A percentile compares a stretch with the other conserved stretches of the same genome.
Conservation (phyloP, 2,797 vertebrate genomes). For the Coregonus sp. region DNA sequence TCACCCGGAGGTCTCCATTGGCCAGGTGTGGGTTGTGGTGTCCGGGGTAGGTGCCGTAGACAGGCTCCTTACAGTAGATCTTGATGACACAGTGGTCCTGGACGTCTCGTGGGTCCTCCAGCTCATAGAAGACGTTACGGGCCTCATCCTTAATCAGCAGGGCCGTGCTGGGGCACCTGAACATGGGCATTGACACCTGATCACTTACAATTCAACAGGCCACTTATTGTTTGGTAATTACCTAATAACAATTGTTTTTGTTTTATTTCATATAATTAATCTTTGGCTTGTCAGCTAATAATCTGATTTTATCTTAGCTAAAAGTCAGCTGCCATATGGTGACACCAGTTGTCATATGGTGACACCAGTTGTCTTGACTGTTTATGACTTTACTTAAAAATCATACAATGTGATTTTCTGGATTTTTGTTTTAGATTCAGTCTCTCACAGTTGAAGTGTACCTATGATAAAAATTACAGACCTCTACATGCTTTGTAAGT, state of each 20-base stretch:
- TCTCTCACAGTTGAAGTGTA: no score
- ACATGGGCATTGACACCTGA: background rate
- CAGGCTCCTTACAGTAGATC: constrained; percentile 94
- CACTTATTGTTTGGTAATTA: background rate
- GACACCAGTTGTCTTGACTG: no score
- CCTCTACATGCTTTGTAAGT: no score
- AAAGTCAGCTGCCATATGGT: background rate
- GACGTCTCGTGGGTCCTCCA: constrained; percentile 95
- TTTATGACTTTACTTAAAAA: no score
- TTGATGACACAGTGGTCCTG: constrained; percentile 97
- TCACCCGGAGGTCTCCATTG: constrained; percentile 94
- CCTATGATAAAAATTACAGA: no score
- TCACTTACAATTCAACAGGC: background rate
- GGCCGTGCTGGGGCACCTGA: constrained; percentile 89
- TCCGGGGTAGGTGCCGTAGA: constrained; percentile 89
- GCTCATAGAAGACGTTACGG: constrained; percentile 94
- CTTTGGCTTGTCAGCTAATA: background rate
- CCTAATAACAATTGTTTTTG: no score
- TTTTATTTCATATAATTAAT: no score
- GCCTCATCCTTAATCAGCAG: constrained; percentile 97
- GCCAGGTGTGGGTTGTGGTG: constrained; percentile 84
- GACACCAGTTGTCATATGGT: no score
- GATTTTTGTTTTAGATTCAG: no score
- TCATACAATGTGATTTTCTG: no score
- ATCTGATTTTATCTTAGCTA: background rate